Percentiles rank a stretch among this genome's conserved stretches.
Evolutionary conservation across 2,888 invertebrate species (phyloP).

Genomic region (Smittia aterrima): DNA sequence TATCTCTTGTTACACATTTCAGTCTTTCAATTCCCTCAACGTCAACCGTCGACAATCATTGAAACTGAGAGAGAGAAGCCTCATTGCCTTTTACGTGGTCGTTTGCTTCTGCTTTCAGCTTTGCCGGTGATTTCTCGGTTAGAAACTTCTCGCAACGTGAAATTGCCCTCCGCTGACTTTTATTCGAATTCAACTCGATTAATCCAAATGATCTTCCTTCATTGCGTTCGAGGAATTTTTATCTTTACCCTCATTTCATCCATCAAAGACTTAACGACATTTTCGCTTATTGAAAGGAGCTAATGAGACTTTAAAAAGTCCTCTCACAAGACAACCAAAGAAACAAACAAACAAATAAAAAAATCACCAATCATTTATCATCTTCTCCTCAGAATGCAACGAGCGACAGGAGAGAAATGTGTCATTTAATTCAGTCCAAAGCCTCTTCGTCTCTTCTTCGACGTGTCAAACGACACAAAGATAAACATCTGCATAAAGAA

Average conservation of each 20-base stretch:
- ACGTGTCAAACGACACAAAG: conserved; percentile 30
- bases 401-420: not conserved
- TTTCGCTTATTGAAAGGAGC: conserved; percentile 1
- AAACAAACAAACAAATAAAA: conserved; percentile 34
- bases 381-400: conserved; percentile 15
- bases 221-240: not conserved
- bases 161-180: not conserved
- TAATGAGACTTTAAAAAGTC: conserved; percentile 37
- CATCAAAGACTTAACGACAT: not conserved
- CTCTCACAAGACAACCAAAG: conserved; percentile 16
- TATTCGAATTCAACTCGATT: not conserved
- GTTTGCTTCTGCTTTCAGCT: conserved; percentile 14
- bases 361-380: conserved; percentile 30
- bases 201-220: not conserved
- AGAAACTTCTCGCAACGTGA: not conserved
- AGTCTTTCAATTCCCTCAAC: not conserved
- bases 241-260: not conserved
- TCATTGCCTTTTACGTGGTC: conserved; percentile 31
- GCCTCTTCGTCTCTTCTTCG: conserved; percentile 15
- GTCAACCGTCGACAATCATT: conserved; percentile 19
- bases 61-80: not conserved
- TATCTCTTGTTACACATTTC: conserved; percentile 35
- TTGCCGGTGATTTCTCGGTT: conserved; percentile 2
- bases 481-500: conserved; percentile 40
- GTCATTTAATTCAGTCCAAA: conserved; percentile 39